Evolutionary conservation across 2,113 vertebrate species (phyloP).

Genomic region (Lophura nycthemera): DNA sequence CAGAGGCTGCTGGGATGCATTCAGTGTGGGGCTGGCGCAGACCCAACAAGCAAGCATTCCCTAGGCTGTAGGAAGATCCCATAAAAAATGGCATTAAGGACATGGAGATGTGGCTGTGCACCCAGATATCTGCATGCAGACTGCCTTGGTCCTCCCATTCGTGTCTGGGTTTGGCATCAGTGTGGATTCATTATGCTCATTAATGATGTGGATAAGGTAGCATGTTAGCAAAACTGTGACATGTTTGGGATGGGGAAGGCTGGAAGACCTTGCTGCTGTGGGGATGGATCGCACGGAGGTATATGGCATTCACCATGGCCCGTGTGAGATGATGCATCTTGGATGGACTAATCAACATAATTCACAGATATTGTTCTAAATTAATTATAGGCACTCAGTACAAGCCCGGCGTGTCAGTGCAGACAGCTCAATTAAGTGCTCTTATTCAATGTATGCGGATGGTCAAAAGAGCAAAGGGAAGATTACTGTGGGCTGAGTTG

Average conservation of each 20-base stretch:
- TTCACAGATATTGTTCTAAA: constrained; percentile 66
- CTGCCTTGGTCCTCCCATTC: background rate
- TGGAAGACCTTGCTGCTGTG: constrained; percentile 17
- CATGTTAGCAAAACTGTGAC: constrained; percentile 42
- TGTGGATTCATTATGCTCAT: constrained; percentile 40
- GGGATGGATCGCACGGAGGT: background rate
- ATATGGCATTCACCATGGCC: constrained; percentile 37
- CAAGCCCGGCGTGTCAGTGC: constrained; percentile 51
- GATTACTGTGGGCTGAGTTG: background rate
- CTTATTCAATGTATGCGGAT: constrained; percentile 39
- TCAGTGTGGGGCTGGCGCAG: background rate
- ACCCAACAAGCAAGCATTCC: background rate
- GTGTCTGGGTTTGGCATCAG: background rate
- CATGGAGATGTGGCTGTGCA: background rate
- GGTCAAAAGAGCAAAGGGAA: constrained; percentile 52
- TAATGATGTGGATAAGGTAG: constrained; percentile 58
- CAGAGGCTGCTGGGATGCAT: background rate
- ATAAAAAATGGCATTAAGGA: background rate
- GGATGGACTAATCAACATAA: constrained; percentile 61
- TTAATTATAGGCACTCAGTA: constrained; percentile 68
- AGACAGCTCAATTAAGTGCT: constrained; percentile 64
- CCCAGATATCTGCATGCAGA: background rate
- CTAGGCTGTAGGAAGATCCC: background rate
- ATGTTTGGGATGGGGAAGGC: constrained; percentile 64
- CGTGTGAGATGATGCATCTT: constrained; percentile 31